Conservation (phyloP, 2,888 invertebrate species). For the Allacma fusca region DNA sequence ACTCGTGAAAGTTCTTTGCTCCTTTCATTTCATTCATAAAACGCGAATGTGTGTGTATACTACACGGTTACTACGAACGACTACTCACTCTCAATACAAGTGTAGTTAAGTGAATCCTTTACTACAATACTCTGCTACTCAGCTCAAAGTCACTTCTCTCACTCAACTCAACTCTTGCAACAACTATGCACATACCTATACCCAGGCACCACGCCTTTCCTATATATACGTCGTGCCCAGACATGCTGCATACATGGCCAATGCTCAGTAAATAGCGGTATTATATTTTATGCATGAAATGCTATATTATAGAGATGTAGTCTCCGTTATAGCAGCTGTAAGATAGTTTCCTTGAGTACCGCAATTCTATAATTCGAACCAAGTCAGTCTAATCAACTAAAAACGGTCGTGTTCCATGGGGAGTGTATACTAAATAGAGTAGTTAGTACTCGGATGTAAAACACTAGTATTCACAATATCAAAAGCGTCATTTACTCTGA, state of each 20-base stretch:
- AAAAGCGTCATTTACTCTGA: too few species aligned
- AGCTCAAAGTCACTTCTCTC: not conserved
- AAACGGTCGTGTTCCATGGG: slow-evolving; percentile 6
- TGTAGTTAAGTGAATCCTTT: not conserved
- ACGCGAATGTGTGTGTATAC: slow-evolving; percentile 26
- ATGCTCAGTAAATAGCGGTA: not conserved
- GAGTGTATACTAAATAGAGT: not conserved
- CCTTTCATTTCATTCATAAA: slow-evolving; percentile 38
- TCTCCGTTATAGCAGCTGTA: not conserved
- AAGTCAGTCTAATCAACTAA: slow-evolving; percentile 21
- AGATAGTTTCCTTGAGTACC: slow-evolving; percentile 2
- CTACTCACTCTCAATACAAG: not conserved
- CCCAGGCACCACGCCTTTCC: slow-evolving; percentile 28
- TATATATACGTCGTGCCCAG: slow-evolving; percentile 12
- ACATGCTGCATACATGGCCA: not conserved
- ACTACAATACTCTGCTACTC: slow-evolving; percentile 16
- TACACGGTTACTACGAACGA: slow-evolving; percentile 11
- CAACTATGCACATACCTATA: slow-evolving; percentile 14
- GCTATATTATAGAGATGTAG: not conserved
- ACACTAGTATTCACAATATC: not conserved
- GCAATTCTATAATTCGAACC: too few species aligned
- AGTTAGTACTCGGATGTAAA: not conserved
- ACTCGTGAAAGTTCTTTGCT: slow-evolving; percentile 39
- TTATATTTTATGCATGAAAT: slow-evolving; percentile 18
- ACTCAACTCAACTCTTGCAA: slow-evolving; percentile 5